Conservation (phyloP, 2,888 invertebrate species). For the Eupithecia inturbata region DNA sequence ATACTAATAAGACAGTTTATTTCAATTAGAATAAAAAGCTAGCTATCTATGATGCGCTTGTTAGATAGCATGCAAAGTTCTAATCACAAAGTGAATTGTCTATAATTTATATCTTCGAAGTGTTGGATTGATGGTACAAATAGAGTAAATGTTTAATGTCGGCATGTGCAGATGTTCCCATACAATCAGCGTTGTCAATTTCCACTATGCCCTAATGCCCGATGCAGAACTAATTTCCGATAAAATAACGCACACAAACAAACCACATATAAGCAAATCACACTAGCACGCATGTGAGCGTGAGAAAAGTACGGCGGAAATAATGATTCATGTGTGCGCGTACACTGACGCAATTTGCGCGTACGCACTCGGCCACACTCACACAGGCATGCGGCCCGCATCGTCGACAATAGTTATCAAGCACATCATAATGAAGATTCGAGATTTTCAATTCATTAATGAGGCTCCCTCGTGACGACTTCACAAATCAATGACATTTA, state of each 20-base stretch:
- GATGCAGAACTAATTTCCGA: constrained; percentile 79
- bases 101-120: constrained; percentile 69
- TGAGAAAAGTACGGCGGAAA: constrained; percentile 81
- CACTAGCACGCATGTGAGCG: constrained; percentile 72
- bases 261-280: constrained; percentile 71
- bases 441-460: constrained; percentile 78
- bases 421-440: constrained; percentile 75
- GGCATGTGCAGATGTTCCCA: constrained; percentile 75
- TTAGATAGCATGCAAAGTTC: constrained; percentile 51
- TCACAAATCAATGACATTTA: constrained; percentile 63
- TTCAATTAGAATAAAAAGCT: constrained; percentile 10
- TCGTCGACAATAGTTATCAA: constrained; percentile 73
- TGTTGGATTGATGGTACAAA: constrained; percentile 50
- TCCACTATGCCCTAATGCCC: constrained; percentile 71
- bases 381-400: constrained; percentile 69
- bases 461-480: constrained; percentile 74
- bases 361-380: constrained; percentile 57
- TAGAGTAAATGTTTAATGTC: constrained; percentile 72
- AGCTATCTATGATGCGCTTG: constrained; percentile 49
- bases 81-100: constrained; percentile 61
- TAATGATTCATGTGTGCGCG: constrained; percentile 64
- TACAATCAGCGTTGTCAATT: constrained; percentile 77
- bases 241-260: constrained; percentile 68
- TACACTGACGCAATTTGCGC: constrained; percentile 63
- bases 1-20: constrained; percentile 15